Percentiles rank a stretch among this genome's conserved stretches.
Evolutionary conservation across 2,113 vertebrate genomes (phyloP).

Genomic region (Gallinago undulata): DNA sequence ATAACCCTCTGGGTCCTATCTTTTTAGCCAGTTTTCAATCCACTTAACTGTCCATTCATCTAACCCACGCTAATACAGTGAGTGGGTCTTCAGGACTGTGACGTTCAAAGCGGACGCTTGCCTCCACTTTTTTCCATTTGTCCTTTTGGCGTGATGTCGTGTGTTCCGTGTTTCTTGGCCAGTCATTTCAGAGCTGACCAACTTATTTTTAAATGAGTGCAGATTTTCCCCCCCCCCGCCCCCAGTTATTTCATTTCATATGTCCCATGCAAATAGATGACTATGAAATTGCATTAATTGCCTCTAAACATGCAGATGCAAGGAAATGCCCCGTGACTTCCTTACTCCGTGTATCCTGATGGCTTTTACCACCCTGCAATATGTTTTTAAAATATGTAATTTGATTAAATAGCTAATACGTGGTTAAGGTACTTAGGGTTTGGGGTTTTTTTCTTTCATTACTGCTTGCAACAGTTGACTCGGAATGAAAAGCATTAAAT

Average conservation of each 20-base stretch:
- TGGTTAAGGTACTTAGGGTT: neutral
- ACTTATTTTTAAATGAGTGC: neutral
- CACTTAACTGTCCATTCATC: no score
- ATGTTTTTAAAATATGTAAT: neutral
- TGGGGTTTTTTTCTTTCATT: neutral
- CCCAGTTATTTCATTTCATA: neutral
- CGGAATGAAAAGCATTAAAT: constrained; percentile 11
- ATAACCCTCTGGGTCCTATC: neutral
- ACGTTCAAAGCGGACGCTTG: neutral
- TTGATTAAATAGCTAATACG: neutral
- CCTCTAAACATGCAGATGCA: neutral
- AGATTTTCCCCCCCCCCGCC: accelerated
- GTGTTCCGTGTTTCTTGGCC: neutral
- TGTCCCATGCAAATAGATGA: neutral
- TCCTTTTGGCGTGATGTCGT: neutral
- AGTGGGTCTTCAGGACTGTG: neutral
- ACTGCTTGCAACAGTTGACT: neutral
- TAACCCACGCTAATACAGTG: neutral
- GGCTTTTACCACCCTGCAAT: neutral
- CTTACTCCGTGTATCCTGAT: neutral
- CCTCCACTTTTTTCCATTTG: neutral
- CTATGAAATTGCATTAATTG: neutral
- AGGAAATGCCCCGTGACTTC: neutral
- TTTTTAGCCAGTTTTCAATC: no score
- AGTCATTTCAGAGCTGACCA: neutral